A percentile compares a stretch with the other conserved stretches of the same genome.
These are phyloP conservation scores for Dioctria linearis DNA, from an alignment of 2,888 invertebrate species.

Conservation along the genomic window DNA sequence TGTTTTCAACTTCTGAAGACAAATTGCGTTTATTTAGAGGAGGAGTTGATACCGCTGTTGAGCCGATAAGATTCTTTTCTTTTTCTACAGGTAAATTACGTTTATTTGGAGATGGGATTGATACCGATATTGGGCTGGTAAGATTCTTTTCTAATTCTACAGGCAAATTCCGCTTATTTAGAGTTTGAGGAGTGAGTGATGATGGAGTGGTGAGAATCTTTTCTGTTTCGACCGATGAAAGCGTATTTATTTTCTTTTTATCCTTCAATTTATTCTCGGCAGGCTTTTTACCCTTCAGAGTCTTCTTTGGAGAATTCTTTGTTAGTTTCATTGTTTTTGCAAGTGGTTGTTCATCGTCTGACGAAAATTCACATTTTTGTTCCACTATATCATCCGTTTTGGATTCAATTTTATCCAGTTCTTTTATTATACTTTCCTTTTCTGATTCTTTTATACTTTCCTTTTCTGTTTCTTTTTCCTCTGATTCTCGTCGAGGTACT, in stretches of 20 bases:
- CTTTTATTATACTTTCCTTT: not conserved
- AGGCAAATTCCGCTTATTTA: no score
- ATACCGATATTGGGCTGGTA: no score
- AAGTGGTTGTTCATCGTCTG: slow-evolving; percentile 74
- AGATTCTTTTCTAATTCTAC: no score
- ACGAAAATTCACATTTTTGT: slow-evolving; percentile 70
- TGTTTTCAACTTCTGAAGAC: not conserved
- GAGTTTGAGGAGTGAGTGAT: not conserved
- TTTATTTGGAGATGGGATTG: not conserved
- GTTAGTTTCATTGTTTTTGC: slow-evolving; percentile 69
- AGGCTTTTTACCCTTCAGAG: slow-evolving; percentile 55
- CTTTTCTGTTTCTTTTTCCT: slow-evolving; percentile 58
- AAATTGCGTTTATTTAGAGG: no score
- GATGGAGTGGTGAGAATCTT: not conserved
- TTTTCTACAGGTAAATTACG: slow-evolving; percentile 6
- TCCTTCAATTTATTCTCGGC: slow-evolving; percentile 11
- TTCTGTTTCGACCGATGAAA: slow-evolving; percentile 12
- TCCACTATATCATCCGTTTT: slow-evolving; percentile 45
- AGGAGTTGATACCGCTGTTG: no score
- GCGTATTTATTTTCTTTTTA: slow-evolving; percentile 23
- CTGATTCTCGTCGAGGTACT: slow-evolving; percentile 60
- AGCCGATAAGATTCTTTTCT: not conserved
- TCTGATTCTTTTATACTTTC: not conserved
- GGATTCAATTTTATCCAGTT: slow-evolving; percentile 6
- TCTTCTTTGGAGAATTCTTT: slow-evolving; percentile 52